phyloP scores from a whole-genome alignment of 2,888 invertebrate species.

The Erebia ligea region DNA sequence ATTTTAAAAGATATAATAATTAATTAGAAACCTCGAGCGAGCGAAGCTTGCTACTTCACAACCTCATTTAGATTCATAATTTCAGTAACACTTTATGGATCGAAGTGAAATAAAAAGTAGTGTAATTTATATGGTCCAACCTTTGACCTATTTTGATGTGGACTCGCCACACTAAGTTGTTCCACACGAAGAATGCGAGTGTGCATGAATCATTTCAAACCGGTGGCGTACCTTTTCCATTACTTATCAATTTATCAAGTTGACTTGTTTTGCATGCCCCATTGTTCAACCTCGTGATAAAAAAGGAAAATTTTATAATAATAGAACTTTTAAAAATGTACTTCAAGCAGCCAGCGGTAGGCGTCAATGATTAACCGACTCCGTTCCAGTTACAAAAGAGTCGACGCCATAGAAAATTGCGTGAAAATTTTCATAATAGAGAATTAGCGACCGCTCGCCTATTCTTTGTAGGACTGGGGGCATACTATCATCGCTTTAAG shows the following conservation, averaged over 20 bases:
- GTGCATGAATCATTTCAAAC: not conserved
- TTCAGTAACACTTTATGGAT: no score
- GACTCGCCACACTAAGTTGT: no score
- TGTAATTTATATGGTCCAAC: no score
- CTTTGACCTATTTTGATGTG: no score
- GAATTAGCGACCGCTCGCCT: not conserved
- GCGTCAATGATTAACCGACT: not conserved
- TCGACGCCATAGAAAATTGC: conserved; percentile 4
- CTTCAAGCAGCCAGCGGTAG: conserved; percentile 6
- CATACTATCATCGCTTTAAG: no score
- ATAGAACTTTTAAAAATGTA: not conserved
- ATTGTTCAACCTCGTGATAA: conserved; percentile 4
- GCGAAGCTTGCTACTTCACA: no score
- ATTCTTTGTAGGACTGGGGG: not conserved
- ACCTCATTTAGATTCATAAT: no score
- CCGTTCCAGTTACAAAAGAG: conserved; percentile 9
- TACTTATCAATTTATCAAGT: not conserved
- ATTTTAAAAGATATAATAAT: no score
- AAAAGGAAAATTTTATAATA: not conserved
- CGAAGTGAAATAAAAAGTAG: no score
- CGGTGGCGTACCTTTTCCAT: not conserved
- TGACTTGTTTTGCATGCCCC: not conserved
- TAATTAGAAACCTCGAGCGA: no score
- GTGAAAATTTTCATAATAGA: not conserved
- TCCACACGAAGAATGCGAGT: not conserved